These are phyloP conservation scores for Leptodactylus fallax DNA, from an alignment of 2,797 vertebrate genomes.

Conservation along the genomic window DNA sequence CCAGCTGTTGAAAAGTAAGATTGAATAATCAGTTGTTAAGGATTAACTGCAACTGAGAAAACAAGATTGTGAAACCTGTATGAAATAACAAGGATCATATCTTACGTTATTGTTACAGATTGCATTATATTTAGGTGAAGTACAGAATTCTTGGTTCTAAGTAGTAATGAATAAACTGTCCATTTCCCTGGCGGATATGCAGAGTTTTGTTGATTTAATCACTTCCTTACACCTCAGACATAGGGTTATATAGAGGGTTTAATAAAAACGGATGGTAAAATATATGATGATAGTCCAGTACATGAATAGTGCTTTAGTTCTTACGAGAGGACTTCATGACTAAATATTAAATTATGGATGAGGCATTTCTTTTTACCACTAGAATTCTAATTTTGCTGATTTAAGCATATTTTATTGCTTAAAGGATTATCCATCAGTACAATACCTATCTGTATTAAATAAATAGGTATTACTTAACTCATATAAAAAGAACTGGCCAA, in stretches of 20 bases:
- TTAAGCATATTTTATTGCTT: too few relatives aligned
- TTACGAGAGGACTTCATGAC: too few relatives aligned
- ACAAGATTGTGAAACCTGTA: slow-evolving; percentile 22
- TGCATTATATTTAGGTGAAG: background rate
- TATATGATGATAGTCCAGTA: background rate
- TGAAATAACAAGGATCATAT: background rate
- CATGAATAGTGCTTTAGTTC: too few relatives aligned
- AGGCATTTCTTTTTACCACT: too few relatives aligned
- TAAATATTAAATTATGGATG: too few relatives aligned
- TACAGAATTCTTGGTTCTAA: background rate
- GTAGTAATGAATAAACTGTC: background rate
- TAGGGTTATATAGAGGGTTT: background rate
- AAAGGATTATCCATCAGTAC: too few relatives aligned
- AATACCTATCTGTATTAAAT: too few relatives aligned
- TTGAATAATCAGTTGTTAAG: slow-evolving; percentile 28
- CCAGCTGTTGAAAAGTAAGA: slow-evolving; percentile 75
- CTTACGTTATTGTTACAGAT: slow-evolving; percentile 1
- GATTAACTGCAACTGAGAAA: background rate
- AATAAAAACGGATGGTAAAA: background rate
- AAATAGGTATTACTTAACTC: too few relatives aligned
- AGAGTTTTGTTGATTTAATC: background rate
- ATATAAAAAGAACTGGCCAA: too few relatives aligned
- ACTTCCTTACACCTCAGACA: background rate
- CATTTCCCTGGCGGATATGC: background rate
- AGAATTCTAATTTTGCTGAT: too few relatives aligned